Evolutionary conservation across 1,140 invertebrate genomes (phyloP).

Genomic region (Tenebrio molitor): DNA sequence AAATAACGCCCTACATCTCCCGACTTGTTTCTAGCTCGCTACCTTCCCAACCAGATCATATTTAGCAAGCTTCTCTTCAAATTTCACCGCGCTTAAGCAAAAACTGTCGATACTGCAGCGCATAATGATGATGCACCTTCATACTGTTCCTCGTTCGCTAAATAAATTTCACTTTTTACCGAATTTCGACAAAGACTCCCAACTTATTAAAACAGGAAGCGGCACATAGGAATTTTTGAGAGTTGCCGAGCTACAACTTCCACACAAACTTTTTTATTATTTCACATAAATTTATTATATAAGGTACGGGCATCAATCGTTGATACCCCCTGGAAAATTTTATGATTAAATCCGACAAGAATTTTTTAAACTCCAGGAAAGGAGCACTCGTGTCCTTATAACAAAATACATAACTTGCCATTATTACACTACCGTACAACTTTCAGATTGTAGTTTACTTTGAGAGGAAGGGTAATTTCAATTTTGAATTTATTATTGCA

Average conservation of each 20-base stretch:
- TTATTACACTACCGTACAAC: neutral
- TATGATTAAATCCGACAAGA: constrained; percentile 7
- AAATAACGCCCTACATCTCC: constrained; percentile 12
- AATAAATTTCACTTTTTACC: neutral
- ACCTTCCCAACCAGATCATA: constrained; percentile 36
- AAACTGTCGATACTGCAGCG: constrained; percentile 13
- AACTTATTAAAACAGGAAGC: constrained; percentile 2
- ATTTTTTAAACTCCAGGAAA: constrained; percentile 5
- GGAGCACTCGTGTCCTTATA: neutral
- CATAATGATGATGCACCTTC: neutral
- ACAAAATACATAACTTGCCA: neutral
- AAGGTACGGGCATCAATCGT: constrained; percentile 4
- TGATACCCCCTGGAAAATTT: neutral
- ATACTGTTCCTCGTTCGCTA: no score
- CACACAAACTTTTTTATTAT: constrained; percentile 25
- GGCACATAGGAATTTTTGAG: neutral
- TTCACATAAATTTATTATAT: constrained; percentile 9
- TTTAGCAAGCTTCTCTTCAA: constrained; percentile 14
- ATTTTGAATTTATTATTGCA: no score
- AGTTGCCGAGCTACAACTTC: neutral
- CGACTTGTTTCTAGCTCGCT: constrained; percentile 27
- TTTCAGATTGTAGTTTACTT: no score
- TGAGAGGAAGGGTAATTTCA: no score
- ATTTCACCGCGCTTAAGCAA: constrained; percentile 9
- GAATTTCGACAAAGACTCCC: neutral